Conservation (phyloP, 1,140 invertebrate genomes). For the Hylaeus volcanicus region DNA sequence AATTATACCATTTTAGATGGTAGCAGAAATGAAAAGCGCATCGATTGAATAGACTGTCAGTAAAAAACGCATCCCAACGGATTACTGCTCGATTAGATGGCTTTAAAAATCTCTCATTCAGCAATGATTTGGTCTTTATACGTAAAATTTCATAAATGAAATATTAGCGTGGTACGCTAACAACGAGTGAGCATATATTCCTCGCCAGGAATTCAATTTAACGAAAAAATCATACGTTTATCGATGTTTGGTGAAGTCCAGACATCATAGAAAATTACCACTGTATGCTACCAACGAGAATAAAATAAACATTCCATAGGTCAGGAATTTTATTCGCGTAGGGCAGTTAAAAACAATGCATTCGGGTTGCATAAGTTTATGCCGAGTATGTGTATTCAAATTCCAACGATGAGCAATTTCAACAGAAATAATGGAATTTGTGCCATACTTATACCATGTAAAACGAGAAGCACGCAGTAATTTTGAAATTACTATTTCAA, state of each 20-base stretch:
- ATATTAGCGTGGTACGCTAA: not conserved
- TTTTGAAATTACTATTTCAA: not conserved
- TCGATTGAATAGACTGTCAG: not conserved
- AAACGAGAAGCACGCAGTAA: not conserved
- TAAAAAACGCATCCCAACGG: not conserved
- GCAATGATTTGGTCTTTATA: too few relatives aligned
- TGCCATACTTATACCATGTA: not conserved
- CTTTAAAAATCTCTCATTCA: not conserved
- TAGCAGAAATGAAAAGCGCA: not conserved
- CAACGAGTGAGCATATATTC: not conserved
- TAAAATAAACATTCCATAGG: not conserved
- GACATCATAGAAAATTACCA: not conserved
- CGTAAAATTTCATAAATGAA: not conserved
- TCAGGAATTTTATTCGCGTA: not conserved
- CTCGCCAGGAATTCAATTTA: not conserved
- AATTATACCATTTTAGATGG: slow-evolving; percentile 6
- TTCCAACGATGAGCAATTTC: not conserved
- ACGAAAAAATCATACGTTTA: not conserved
- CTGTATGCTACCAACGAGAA: not conserved
- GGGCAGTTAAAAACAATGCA: not conserved
- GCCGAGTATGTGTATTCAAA: not conserved
- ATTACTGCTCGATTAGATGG: not conserved
- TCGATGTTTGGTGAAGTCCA: not conserved
- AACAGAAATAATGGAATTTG: not conserved
- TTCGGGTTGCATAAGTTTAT: not conserved